Percentiles rank a stretch among this genome's conserved stretches.
Evolutionary conservation across 2,888 invertebrate genomes (phyloP).

Genomic region (Phytoseiulus persimilis): DNA sequence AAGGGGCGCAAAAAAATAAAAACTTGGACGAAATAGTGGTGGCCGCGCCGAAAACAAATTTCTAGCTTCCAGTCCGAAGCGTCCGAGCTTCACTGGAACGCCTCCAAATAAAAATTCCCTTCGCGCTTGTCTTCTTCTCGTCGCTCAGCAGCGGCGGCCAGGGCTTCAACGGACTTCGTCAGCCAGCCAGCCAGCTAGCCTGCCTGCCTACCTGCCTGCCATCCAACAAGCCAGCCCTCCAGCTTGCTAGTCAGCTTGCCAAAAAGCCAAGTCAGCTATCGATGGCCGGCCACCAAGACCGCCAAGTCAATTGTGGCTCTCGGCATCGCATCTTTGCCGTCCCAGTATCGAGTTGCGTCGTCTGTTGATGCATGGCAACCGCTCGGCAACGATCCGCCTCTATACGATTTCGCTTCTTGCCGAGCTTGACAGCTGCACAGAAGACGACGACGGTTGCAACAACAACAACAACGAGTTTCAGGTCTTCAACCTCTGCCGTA

Average conservation of each 20-base stretch:
- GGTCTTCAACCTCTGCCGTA: not conserved
- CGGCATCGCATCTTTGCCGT: slow-evolving; percentile 5
- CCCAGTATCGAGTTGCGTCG: slow-evolving; percentile 5
- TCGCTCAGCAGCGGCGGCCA: not conserved
- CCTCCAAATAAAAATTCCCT: slow-evolving; percentile 32
- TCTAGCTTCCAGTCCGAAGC: slow-evolving; percentile 5
- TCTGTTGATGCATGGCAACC: not conserved
- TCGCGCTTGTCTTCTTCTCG: slow-evolving; percentile 5
- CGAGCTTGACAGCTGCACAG: slow-evolving; percentile 5
- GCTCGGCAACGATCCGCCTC: slow-evolving; percentile 5
- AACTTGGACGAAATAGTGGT: slow-evolving; percentile 5
- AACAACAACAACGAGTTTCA: not conserved
- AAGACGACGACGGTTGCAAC: not conserved
- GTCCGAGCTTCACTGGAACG: slow-evolving; percentile 17
- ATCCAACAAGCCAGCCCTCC: not conserved
- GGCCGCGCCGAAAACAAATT: slow-evolving; percentile 5
- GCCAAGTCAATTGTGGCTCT: not conserved
- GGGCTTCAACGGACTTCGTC: not conserved
- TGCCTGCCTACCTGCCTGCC: too few species aligned
- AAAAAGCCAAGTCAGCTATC: not conserved
- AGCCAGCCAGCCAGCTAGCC: not conserved
- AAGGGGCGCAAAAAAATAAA: slow-evolving; percentile 5
- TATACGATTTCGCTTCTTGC: not conserved
- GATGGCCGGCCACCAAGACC: slow-evolving; percentile 5
- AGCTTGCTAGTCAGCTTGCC: not conserved